A percentile compares a stretch with the other conserved stretches of the same genome.
These are phyloP conservation scores for Vannuccia rotundouncinata DNA, from an alignment of 2,888 invertebrate species.

Conservation along the genomic window DNA sequence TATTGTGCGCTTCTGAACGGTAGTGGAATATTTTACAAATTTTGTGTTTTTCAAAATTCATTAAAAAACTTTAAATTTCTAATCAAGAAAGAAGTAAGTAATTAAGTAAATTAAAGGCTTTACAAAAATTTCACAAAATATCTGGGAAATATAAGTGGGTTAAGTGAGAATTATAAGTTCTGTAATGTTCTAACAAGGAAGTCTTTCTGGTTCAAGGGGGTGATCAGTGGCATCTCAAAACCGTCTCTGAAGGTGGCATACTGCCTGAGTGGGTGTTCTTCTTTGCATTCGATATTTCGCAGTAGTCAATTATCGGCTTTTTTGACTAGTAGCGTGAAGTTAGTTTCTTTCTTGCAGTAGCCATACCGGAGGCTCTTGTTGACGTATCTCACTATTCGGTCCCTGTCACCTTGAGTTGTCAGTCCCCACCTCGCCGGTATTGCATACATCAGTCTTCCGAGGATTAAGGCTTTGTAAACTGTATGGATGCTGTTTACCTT, in stretches of 20 bases:
- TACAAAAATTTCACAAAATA: too few relatives aligned
- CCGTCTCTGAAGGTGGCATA: neutral
- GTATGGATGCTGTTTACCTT: too few relatives aligned
- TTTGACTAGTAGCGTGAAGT: constrained; percentile 12
- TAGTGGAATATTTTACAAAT: too few relatives aligned
- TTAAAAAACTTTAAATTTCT: too few relatives aligned
- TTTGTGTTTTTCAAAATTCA: too few relatives aligned
- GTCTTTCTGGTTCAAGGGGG: constrained; percentile 8
- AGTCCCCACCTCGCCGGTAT: neutral
- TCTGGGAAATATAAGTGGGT: too few relatives aligned
- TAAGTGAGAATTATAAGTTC: neutral
- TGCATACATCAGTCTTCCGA: neutral
- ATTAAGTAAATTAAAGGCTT: too few relatives aligned
- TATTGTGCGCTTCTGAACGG: too few relatives aligned
- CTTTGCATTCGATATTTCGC: constrained; percentile 2
- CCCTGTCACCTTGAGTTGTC: neutral
- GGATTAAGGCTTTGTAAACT: neutral
- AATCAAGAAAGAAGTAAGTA: too few relatives aligned
- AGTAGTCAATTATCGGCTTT: neutral
- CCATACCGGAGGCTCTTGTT: neutral
- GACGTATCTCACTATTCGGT: neutral
- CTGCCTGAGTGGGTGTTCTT: constrained; percentile 17
- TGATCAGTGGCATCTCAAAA: constrained; percentile 2
- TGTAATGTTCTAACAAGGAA: constrained; percentile 20
- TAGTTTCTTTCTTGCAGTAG: constrained; percentile 11